Conservation (phyloP, 2,797 vertebrate genomes). For the Xiphorhynchus erythropygius region DNA sequence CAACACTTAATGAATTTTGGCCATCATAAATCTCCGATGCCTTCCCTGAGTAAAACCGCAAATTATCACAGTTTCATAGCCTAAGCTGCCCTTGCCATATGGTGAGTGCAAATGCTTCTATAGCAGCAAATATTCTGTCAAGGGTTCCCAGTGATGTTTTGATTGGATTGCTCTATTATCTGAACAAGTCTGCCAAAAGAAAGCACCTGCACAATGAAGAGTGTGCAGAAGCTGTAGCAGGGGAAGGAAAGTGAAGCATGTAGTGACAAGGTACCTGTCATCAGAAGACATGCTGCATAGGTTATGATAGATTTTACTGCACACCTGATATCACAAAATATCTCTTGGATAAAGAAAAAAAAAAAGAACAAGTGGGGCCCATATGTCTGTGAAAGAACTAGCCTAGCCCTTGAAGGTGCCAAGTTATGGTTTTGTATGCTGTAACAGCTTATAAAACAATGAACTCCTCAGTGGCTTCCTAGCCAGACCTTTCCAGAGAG, state of each 20-base stretch:
- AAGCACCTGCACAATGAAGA: slow-evolving; percentile 66
- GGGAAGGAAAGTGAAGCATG: background rate
- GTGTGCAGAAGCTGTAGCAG: slow-evolving; percentile 13
- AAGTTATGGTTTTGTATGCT: background rate
- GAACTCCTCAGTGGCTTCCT: background rate
- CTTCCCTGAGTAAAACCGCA: slow-evolving; percentile 32
- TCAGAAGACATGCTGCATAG: background rate
- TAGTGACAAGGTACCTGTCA: slow-evolving; percentile 50
- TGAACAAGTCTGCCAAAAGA: slow-evolving; percentile 70
- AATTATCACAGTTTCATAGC: slow-evolving; percentile 61
- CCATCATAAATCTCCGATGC: slow-evolving; percentile 59
- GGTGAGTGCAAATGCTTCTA: slow-evolving; percentile 74
- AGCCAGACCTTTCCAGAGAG: background rate
- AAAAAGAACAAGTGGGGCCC: background rate
- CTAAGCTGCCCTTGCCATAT: slow-evolving; percentile 72
- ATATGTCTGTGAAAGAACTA: background rate
- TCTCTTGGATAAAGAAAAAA: background rate
- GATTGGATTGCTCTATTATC: slow-evolving; percentile 75
- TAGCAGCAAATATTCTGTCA: slow-evolving; percentile 75
- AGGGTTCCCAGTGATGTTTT: slow-evolving; percentile 66
- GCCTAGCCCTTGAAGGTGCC: background rate
- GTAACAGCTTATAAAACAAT: background rate
- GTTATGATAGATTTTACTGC: background rate
- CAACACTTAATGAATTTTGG: slow-evolving; percentile 63
- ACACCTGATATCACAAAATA: background rate